These are phyloP conservation scores for Chrysina gloriosa DNA, from an alignment of 2,888 invertebrate genomes.

Conservation along the genomic window DNA sequence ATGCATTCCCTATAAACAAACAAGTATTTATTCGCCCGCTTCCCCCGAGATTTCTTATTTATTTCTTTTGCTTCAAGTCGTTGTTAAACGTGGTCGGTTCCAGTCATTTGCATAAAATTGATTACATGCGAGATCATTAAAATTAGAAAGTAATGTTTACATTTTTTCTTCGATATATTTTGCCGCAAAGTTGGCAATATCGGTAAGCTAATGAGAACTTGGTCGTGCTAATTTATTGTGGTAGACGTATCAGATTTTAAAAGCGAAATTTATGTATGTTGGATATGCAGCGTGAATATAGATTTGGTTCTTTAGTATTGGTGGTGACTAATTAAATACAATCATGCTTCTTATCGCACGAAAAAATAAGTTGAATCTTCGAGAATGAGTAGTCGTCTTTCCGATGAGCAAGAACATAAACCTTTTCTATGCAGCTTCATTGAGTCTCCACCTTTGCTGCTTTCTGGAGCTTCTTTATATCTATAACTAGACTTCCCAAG, in stretches of 20 bases:
- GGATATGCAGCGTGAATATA: too few species aligned
- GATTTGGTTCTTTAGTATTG: too few species aligned
- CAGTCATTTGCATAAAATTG: slow-evolving; percentile 32
- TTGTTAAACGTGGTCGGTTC: slow-evolving; percentile 5
- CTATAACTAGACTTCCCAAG: too few species aligned
- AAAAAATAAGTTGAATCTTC: too few species aligned
- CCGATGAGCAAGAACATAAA: too few species aligned
- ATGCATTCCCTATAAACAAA: slow-evolving; percentile 53
- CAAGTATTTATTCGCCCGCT: slow-evolving; percentile 46
- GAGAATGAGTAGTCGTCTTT: too few species aligned
- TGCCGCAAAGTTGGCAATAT: slow-evolving; percentile 5
- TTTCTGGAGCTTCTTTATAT: too few species aligned
- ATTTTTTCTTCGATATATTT: background rate
- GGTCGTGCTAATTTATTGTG: slow-evolving; percentile 6
- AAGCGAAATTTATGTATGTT: slow-evolving; percentile 3
- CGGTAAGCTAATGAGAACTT: slow-evolving; percentile 12
- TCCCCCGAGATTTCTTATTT: background rate
- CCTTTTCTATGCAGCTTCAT: too few species aligned
- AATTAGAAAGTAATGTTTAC: slow-evolving; percentile 33
- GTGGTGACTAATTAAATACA: too few species aligned
- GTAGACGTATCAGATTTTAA: background rate
- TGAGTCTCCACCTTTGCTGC: too few species aligned
- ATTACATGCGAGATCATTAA: slow-evolving; percentile 38
- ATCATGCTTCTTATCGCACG: too few species aligned
- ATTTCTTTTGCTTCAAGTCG: background rate